Evolutionary conservation across 2,113 vertebrate species (phyloP).

Genomic region (Sprattus sprattus): DNA sequence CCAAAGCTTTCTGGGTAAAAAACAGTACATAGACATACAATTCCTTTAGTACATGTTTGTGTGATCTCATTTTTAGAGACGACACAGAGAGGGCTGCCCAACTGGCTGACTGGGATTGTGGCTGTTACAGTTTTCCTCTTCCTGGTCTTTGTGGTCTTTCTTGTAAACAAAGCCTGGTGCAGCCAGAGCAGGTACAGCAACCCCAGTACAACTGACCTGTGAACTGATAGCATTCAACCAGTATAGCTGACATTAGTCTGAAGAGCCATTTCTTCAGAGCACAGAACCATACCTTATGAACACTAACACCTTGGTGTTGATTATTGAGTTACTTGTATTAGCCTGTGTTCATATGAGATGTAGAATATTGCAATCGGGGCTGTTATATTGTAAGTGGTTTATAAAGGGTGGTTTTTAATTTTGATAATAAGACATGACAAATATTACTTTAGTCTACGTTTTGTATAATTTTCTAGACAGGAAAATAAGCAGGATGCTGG

Average conservation of each 20-base stretch:
- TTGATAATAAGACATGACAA: not conserved
- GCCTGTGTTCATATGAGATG: no score
- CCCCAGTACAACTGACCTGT: not conserved
- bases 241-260: no score
- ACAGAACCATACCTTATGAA: not conserved
- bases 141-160: conserved; percentile 68
- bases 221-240: not conserved
- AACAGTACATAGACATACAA: not conserved
- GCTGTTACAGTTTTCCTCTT: conserved; percentile 76
- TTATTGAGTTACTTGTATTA: no score
- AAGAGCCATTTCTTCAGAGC: not conserved
- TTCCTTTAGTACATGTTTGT: not conserved
- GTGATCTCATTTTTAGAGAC: not conserved
- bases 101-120: conserved; percentile 81
- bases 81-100: conserved; percentile 49
- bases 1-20: not conserved
- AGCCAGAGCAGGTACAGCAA: conserved; percentile 62
- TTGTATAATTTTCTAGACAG: conserved; percentile 3
- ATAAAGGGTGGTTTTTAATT: conserved; percentile 7
- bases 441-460: not conserved
- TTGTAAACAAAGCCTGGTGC: conserved; percentile 80
- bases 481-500: conserved; percentile 14
- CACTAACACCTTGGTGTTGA: no score
- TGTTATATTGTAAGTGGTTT: not conserved
- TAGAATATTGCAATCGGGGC: no score